Base-by-base conservation (phyloP, 37 sponge, comb jelly and placozoan species). In the Spongilla lacustris region DNA sequence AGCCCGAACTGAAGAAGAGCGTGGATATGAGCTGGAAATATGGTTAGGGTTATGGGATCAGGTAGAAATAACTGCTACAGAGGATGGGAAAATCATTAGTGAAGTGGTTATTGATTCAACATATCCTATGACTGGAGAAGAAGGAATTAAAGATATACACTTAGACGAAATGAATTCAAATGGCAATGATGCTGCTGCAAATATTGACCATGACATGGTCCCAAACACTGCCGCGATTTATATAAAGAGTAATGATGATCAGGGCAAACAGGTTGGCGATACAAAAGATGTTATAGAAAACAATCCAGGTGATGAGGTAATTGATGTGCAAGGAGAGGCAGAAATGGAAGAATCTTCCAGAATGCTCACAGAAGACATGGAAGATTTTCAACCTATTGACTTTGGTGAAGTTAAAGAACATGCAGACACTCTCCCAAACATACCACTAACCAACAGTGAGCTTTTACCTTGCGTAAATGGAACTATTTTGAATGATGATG, bases 281-380 rank as follows among this genome's bases (percentile, higher is more conserved):
- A 11, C 2, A 26, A 71, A 88, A 6, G n/a, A 49, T 17, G 78
- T 50, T 13, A 26, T 4, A 24, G 69, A 48, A 27, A 85, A 83
- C 30, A 73, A 38, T n/a, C n/a, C n/a, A n/a, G n/a, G n/a, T 11
- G 81, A 77, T 11, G 80, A 83, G n/a, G 36, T 78, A 10, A 76
- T 91, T 75, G 84, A 85, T 10, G 77, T 91, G 33, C 41, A 78
- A 78, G 88, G 84, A 34, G 95, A 89, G 71, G 87, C 81, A 25
- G 81, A 24, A 26, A 50, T 85, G 75, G 95, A 89, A 69, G 74
- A 92, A 50, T 83, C 86, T 0, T 35, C 69, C 14, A 79, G 88
- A 38, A 69, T 67, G 28, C 50, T 89, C 24, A 77, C 73, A 4
- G 66, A 69, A 25, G 85, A 84, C 66, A 33, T 66, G 0, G 80